Base-by-base conservation (phyloP, 2,888 invertebrate species). In the Tribolium freemani region DNA sequence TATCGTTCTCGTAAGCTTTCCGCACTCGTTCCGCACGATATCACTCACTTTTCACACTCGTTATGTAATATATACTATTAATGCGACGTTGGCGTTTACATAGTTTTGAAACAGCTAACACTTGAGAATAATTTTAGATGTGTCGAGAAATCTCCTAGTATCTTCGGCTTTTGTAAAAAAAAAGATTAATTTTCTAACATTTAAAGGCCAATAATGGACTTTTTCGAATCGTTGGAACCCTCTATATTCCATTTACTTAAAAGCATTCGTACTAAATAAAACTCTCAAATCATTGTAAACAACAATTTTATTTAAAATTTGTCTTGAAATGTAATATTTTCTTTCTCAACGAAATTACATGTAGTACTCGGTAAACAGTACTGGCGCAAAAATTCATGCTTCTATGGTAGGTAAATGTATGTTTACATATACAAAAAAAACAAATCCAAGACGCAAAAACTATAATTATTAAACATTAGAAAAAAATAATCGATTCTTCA, bases 241-340 rank as follows among this genome's bases (percentile, higher is more conserved):
- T 16, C 1, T 16, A 16, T 16, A 16, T 16, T 16, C 16, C 16
- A 38, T 38, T 38, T 38, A 38, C 38, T 38, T 3, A 38, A 38
- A 38, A 38, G n/a, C 8, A 38, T 8, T 2, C 38, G 38, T 38
- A n/a, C 38, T 57, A 6, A 61, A 46, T 31, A 11, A 67, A 67
- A 67, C 13, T 11, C 5, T 3, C 8, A 51, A 54, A 45, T 63
- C 38, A 56, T 57, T 53, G 53, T 53, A 69, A 70, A 70, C 57
- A 64, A 69, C 61, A 69, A 56, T 61, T 63, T 70, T 61, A 61
- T 70, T 69, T 46, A 13, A 63, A 64, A 31, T 68, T 61, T 64
- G 66, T 38, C 11, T 60, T 64, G 57, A 56, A 70, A 70, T 46
- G 63, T 57, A 69, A 46, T 58, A 58, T 11, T 63, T 31, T 26